These are phyloP conservation scores for Girardinus metallicus DNA, from an alignment of 2,797 vertebrate species.

Conservation along the genomic window DNA sequence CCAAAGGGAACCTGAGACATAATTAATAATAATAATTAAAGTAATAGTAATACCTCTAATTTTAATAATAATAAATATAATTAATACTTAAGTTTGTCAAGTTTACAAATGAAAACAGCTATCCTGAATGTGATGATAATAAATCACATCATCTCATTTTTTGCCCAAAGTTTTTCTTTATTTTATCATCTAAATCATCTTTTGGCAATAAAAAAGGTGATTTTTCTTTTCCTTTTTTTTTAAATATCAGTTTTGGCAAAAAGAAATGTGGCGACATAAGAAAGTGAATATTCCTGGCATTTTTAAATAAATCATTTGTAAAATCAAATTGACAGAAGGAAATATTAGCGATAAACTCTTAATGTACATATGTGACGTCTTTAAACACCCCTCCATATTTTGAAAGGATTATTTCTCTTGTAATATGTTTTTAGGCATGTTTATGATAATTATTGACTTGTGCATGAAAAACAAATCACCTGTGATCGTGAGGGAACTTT, in stretches of 20 bases:
- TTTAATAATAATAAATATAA: too few relatives aligned
- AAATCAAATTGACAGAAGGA: not conserved
- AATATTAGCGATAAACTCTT: not conserved
- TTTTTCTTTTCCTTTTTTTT: too few relatives aligned
- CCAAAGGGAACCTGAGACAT: too few relatives aligned
- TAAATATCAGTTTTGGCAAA: too few relatives aligned
- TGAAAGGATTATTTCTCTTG: not conserved
- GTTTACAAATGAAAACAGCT: not conserved
- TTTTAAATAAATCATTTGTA: not conserved
- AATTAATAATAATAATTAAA: too few relatives aligned
- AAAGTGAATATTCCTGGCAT: not conserved
- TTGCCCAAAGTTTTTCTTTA: too few relatives aligned
- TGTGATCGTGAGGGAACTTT: constrained; percentile 88
- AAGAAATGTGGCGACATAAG: too few relatives aligned
- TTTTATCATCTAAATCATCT: too few relatives aligned
- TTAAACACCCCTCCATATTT: not conserved
- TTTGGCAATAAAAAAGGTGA: too few relatives aligned
- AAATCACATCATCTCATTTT: not conserved
- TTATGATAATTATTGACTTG: not conserved
- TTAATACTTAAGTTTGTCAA: not conserved
- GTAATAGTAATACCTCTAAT: too few relatives aligned
- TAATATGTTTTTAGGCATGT: not conserved
- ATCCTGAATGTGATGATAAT: not conserved
- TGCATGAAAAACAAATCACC: not conserved
- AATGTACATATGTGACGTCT: not conserved